Conservation (phyloP, 2,113 vertebrate species). For the Glareola pratincola region DNA sequence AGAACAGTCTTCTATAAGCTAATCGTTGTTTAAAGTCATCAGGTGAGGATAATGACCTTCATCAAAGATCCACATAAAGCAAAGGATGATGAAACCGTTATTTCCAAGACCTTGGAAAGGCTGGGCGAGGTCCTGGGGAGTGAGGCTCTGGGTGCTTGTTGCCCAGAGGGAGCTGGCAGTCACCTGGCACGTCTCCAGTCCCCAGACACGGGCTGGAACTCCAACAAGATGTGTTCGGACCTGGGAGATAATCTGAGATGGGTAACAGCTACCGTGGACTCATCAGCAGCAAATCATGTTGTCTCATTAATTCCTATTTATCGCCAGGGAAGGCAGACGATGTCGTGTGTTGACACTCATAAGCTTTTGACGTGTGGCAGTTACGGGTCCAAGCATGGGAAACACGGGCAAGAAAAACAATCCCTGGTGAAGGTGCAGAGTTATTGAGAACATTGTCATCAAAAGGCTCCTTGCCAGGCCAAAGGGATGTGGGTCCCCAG, state of each 20-base stretch:
- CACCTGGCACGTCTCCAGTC: fast-evolving
- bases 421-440: too few relatives aligned
- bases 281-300: fast-evolving
- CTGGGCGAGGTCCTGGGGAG: background rate
- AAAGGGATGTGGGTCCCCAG: background rate
- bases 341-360: background rate
- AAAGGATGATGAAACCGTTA: too few relatives aligned
- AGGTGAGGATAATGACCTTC: background rate
- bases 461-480: background rate
- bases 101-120: background rate
- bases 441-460: background rate
- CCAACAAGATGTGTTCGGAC: background rate
- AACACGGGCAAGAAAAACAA: too few relatives aligned
- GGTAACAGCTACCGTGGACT: background rate
- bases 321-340: background rate
- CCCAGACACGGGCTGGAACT: background rate
- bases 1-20: background rate
- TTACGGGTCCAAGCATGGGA: background rate
- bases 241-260: background rate
- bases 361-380: background rate
- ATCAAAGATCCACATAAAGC: too few relatives aligned
- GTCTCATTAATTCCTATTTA: background rate
- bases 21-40: fast-evolving
- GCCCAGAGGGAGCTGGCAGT: background rate
- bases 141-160: fast-evolving